phyloP scores from a whole-genome alignment of 1,140 invertebrate genomes.

The Hermatobates lingyangjiaoensis region DNA sequence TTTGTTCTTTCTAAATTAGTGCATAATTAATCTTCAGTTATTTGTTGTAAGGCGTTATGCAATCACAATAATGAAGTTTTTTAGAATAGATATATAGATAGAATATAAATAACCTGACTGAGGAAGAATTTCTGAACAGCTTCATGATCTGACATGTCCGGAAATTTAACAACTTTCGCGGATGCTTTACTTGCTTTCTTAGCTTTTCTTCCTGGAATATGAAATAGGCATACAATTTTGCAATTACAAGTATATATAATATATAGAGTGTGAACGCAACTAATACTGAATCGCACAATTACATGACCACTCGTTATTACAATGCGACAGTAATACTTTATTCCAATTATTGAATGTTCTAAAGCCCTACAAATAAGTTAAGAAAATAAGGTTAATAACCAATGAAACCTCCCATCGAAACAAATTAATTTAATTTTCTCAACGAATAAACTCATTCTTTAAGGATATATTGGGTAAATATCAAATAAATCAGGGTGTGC shows the following conservation, averaged over 20 bases:
- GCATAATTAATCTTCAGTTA: too few species aligned
- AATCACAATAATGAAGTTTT: too few species aligned
- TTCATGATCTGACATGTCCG: conserved; percentile 77
- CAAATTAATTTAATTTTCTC: too few species aligned
- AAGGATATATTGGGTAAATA: too few species aligned
- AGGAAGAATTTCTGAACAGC: conserved; percentile 47
- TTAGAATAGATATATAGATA: too few species aligned
- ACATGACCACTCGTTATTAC: neutral
- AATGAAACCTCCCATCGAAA: too few species aligned
- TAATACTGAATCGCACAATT: neutral
- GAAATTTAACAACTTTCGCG: conserved; percentile 28
- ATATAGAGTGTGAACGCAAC: neutral
- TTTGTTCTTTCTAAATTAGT: too few species aligned
- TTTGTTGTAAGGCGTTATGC: too few species aligned
- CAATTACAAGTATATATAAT: neutral
- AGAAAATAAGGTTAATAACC: neutral
- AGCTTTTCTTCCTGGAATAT: conserved; percentile 31
- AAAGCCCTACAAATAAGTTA: neutral
- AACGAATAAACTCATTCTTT: too few species aligned
- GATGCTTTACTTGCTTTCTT: conserved; percentile 24
- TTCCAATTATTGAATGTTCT: neutral
- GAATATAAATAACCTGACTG: conserved; percentile 18
- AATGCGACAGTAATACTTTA: neutral
- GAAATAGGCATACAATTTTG: neutral
- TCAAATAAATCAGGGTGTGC: too few species aligned